phyloP scores from a whole-genome alignment of 2,888 invertebrate species.

The Calameuta pallipes region DNA sequence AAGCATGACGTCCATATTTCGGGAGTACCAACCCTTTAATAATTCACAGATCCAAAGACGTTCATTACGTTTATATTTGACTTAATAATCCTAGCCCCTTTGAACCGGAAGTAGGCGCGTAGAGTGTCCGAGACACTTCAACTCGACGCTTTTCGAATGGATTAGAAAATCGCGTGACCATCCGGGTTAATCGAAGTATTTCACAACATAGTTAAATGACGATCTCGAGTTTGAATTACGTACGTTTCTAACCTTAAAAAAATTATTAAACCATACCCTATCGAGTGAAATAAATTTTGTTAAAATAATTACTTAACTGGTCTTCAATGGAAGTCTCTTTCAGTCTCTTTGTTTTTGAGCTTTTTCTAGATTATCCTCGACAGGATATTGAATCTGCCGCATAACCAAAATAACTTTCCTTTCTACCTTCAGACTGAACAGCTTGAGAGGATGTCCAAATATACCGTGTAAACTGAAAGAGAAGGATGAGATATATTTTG shows the following conservation, averaged over 20 bases:
- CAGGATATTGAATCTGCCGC: not conserved
- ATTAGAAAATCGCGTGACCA: too few species aligned
- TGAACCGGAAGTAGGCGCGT: too few species aligned
- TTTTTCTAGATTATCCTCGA: not conserved
- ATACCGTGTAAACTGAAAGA: conserved; percentile 14
- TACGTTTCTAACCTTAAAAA: not conserved
- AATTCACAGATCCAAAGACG: not conserved
- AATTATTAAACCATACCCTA: not conserved
- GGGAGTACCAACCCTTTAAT: not conserved
- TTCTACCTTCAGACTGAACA: not conserved
- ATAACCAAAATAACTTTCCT: not conserved
- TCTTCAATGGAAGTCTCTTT: not conserved
- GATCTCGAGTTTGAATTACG: not conserved
- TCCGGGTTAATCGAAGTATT: not conserved
- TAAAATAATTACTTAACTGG: not conserved
- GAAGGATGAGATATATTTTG: conserved; percentile 15
- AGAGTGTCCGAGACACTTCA: too few species aligned
- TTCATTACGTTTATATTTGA: not conserved
- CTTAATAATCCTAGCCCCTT: not conserved
- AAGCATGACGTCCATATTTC: not conserved
- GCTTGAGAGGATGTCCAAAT: conserved; percentile 9
- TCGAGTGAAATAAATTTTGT: not conserved
- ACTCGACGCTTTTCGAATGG: too few species aligned
- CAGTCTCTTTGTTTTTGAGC: not conserved
- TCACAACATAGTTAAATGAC: not conserved